These are phyloP conservation scores for Lepidostoma basale DNA, from an alignment of 1,140 invertebrate genomes.

Conservation along the genomic window DNA sequence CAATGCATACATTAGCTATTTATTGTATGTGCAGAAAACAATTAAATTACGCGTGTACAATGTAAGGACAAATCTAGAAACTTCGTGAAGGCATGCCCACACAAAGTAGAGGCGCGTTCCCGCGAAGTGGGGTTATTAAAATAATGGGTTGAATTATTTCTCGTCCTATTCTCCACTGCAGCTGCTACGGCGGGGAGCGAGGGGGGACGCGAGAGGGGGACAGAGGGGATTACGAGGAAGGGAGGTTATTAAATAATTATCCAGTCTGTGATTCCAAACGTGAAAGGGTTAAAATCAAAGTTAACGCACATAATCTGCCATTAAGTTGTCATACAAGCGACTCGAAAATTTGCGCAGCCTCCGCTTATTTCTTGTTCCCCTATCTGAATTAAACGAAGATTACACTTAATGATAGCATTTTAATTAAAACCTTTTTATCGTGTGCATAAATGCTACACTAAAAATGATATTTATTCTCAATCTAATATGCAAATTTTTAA, in stretches of 20 bases:
- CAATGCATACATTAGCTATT: too few relatives aligned
- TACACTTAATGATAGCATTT: slow-evolving; percentile 32
- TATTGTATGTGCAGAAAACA: too few relatives aligned
- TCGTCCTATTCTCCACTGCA: not conserved
- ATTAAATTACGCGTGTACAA: too few relatives aligned
- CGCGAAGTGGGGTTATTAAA: slow-evolving; percentile 36
- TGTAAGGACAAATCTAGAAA: too few relatives aligned
- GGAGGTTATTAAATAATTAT: slow-evolving; percentile 46
- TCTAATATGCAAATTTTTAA: too few relatives aligned
- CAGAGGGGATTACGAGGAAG: slow-evolving; percentile 21
- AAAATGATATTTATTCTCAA: not conserved
- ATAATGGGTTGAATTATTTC: slow-evolving; percentile 39
- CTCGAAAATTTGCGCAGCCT: slow-evolving; percentile 30
- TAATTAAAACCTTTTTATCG: slow-evolving; percentile 19
- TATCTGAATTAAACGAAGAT: slow-evolving; percentile 31
- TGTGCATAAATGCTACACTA: not conserved
- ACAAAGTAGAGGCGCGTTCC: not conserved
- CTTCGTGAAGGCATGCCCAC: too few relatives aligned
- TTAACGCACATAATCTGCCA: slow-evolving; percentile 34
- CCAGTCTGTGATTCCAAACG: slow-evolving; percentile 41
- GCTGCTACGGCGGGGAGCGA: not conserved
- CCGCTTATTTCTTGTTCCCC: slow-evolving; percentile 18
- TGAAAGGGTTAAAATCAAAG: slow-evolving; percentile 38
- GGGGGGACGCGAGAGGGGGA: not conserved
- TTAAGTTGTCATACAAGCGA: slow-evolving; percentile 38